phyloP scores from a whole-genome alignment of 1,140 invertebrate genomes.

The Drosophila obscura region DNA sequence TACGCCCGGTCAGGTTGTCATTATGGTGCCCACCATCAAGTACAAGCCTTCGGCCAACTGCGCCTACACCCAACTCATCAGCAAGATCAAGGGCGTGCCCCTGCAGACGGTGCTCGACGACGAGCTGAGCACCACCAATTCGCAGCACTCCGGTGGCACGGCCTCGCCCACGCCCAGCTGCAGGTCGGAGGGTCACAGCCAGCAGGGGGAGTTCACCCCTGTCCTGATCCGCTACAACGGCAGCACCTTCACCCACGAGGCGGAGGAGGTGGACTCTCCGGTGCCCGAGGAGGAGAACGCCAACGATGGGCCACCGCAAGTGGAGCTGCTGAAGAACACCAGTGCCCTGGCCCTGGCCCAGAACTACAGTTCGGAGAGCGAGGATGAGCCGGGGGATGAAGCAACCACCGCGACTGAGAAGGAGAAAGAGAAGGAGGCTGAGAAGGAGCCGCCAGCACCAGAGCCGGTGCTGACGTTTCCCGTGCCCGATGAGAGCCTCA shows the following conservation, averaged over 20 bases:
- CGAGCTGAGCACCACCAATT: conserved; percentile 49
- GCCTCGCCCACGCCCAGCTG: conserved; percentile 65
- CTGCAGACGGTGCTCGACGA: conserved; percentile 82
- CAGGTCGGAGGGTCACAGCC: conserved; percentile 60
- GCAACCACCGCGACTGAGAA: not conserved
- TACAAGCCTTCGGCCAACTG: conserved; percentile 93
- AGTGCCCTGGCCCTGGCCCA: conserved; percentile 86
- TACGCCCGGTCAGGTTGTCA: conserved; percentile 54
- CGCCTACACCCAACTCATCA: conserved; percentile 93
- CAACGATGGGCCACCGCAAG: conserved; percentile 52
- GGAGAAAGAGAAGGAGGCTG: conserved; percentile 16
- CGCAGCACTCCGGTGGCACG: conserved; percentile 61
- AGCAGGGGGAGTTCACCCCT: conserved; percentile 67
- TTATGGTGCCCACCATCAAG: conserved; percentile 85
- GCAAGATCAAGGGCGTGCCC: conserved; percentile 91
- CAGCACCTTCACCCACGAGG: conserved; percentile 70
- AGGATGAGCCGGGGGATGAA: conserved; percentile 77
- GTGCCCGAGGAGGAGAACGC: conserved; percentile 37
- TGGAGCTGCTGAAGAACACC: conserved; percentile 82
- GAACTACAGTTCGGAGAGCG: conserved; percentile 86
- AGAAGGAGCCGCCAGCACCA: conserved; percentile 8
- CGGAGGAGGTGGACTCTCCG: conserved; percentile 4
- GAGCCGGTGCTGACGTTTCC: conserved; percentile 84
- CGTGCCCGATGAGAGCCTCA: conserved; percentile 90
- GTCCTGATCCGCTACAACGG: conserved; percentile 76